A percentile compares a stretch with the other conserved stretches of the same genome.
Conservation (phyloP, 2,113 vertebrate genomes). For the Boleophthalmus pectinirostris region DNA sequence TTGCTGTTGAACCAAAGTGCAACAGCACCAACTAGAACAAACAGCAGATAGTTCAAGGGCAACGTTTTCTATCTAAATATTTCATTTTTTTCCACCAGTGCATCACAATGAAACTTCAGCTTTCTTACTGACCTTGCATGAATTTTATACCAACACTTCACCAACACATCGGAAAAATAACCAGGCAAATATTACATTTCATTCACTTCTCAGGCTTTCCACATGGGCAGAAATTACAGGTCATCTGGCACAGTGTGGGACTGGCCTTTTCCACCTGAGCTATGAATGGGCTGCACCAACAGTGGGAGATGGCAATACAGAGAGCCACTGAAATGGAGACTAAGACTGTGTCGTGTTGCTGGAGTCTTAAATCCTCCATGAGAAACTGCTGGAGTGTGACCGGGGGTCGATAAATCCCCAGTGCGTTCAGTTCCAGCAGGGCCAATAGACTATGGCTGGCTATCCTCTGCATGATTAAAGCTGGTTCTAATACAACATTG, state of each 20-base stretch:
- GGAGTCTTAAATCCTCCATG: slow-evolving; percentile 67
- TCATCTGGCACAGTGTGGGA: neutral
- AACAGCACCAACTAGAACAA: neutral
- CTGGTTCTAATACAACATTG: slow-evolving; percentile 22
- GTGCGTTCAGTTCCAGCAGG: slow-evolving; percentile 68
- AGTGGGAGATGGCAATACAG: slow-evolving; percentile 39
- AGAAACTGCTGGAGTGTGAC: slow-evolving; percentile 72
- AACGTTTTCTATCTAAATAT: neutral
- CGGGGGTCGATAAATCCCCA: slow-evolving; percentile 73
- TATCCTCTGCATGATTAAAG: slow-evolving; percentile 44
- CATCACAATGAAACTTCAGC: neutral
- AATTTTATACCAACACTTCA: neutral
- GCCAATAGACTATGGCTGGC: slow-evolving; percentile 44
- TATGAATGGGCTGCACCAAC: slow-evolving; percentile 28
- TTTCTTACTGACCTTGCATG: neutral
- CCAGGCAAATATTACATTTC: neutral
- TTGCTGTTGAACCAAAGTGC: neutral
- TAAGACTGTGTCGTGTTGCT: slow-evolving; percentile 55
- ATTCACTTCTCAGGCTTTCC: neutral
- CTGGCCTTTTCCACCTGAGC: slow-evolving; percentile 29
- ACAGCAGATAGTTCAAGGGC: neutral
- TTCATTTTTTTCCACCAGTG: neutral
- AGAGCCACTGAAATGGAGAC: slow-evolving; percentile 55
- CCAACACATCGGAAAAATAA: neutral
- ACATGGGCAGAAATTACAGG: slow-evolving; percentile 31